phyloP scores from a whole-genome alignment of 2,888 invertebrate species.

The Drosophila koepferae region DNA sequence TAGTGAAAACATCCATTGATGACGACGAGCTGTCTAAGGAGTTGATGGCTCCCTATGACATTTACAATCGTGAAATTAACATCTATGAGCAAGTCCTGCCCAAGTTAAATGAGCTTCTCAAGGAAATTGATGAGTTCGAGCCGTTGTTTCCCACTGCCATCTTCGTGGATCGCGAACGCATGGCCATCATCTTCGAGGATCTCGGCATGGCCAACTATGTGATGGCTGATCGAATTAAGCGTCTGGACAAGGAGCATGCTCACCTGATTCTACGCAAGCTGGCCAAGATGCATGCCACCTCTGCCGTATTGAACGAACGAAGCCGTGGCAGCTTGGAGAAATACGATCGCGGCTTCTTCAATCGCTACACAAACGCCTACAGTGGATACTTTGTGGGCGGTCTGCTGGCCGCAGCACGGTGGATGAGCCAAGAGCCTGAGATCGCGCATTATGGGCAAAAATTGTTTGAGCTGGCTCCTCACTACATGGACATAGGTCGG shows the following conservation, averaged over 20 bases:
- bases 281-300: constrained; percentile 86
- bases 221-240: constrained; percentile 80
- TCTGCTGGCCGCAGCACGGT: constrained; percentile 78
- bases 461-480: constrained; percentile 71
- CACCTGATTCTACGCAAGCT: constrained; percentile 84
- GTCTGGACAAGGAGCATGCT: constrained; percentile 85
- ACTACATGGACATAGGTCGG: constrained; percentile 82
- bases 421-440: constrained; percentile 69
- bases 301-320: constrained; percentile 85
- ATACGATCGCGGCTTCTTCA: constrained; percentile 83
- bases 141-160: constrained; percentile 79
- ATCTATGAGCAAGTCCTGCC: constrained; percentile 83
- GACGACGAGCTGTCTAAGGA: constrained; percentile 76
- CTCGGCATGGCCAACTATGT: constrained; percentile 70
- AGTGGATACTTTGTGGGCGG: constrained; percentile 81
- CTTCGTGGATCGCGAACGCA: constrained; percentile 75
- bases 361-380: constrained; percentile 81
- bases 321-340: constrained; percentile 65
- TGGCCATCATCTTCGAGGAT: constrained; percentile 83
- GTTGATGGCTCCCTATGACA: constrained; percentile 81
- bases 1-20: constrained; percentile 82
- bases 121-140: constrained; percentile 72
- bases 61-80: constrained; percentile 83
- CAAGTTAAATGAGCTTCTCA: constrained; percentile 71
- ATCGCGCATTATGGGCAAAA: constrained; percentile 75